Percentiles rank a stretch among this genome's conserved stretches.
Evolutionary conservation across 2,797 vertebrate species (phyloP).

Genomic region (Crossoptilon crossoptilon): DNA sequence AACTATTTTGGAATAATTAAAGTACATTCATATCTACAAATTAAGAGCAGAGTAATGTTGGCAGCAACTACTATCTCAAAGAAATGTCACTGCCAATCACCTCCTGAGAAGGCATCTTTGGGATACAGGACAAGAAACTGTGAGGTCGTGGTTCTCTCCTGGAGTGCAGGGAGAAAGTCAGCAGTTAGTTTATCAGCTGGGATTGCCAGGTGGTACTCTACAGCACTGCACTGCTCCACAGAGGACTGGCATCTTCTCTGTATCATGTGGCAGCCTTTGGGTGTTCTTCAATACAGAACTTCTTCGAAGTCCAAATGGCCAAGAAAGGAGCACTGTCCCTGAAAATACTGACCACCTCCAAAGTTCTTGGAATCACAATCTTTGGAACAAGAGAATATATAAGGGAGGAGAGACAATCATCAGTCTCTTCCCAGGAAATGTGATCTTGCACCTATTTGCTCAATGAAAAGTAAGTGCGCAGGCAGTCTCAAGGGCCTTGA

Average conservation of each 20-base stretch:
- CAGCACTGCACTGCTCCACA: neutral
- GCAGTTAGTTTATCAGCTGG: no score
- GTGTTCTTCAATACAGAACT: accelerated
- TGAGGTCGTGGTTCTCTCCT: neutral
- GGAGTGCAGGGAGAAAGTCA: neutral
- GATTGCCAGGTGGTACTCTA: neutral
- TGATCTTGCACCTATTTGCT: neutral
- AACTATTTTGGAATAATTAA: neutral
- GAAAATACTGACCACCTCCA: neutral
- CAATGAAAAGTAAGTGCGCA: neutral
- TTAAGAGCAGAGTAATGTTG: neutral
- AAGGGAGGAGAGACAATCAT: neutral
- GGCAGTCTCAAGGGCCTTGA: neutral
- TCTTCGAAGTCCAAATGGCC: neutral
- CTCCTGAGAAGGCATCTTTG: neutral
- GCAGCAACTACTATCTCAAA: neutral
- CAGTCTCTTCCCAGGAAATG: neutral
- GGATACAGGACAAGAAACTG: neutral
- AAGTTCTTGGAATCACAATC: neutral
- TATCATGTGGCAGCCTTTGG: neutral
- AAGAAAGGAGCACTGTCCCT: neutral
- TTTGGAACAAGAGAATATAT: neutral
- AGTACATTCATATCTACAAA: neutral
- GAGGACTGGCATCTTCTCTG: neutral
- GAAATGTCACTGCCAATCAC: neutral